Evolutionary conservation across 2,797 vertebrate genomes (phyloP).

Genomic region (Pseudomugil tenellus): DNA sequence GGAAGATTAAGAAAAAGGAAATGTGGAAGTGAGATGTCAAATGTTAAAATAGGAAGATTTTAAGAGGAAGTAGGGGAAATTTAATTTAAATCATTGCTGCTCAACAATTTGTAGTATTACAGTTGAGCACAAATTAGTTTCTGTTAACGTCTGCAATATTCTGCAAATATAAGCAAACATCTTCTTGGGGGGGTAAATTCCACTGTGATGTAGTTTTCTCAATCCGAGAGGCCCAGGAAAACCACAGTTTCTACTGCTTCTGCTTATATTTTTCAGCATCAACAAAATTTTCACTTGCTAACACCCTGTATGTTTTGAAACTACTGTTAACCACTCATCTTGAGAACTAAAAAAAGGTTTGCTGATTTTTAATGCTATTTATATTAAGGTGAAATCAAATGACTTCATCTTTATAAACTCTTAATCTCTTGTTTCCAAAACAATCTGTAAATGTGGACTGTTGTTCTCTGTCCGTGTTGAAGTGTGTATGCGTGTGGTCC

Average conservation of each 20-base stretch:
- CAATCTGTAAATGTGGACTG: constrained; percentile 10
- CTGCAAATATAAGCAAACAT: constrained; percentile 45
- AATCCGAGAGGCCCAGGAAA: constrained; percentile 61
- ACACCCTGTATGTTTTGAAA: constrained; percentile 74
- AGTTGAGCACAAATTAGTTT: constrained; percentile 33
- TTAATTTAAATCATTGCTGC: constrained; percentile 28
- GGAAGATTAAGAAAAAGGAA: constrained; percentile 19
- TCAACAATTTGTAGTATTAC: constrained; percentile 28
- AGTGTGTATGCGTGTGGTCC: constrained; percentile 62
- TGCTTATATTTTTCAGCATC: constrained; percentile 50
- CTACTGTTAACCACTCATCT: constrained; percentile 70
- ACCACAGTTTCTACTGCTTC: constrained; percentile 68
- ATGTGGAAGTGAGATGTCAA: constrained; percentile 49
- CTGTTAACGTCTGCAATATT: constrained; percentile 50
- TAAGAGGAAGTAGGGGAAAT: constrained; percentile 58
- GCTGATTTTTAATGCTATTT: no score
- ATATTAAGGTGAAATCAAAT: constrained; percentile 23
- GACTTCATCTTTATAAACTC: background rate
- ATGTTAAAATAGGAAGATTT: constrained; percentile 43
- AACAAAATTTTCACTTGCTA: constrained; percentile 63
- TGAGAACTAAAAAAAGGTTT: constrained; percentile 47
- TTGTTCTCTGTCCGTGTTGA: background rate
- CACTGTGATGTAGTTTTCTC: constrained; percentile 60
- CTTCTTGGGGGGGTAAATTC: constrained; percentile 61
- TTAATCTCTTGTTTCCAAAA: background rate